Evolutionary conservation across 2,797 vertebrate genomes (phyloP).

Genomic region (Hylomyscus alleni): DNA sequence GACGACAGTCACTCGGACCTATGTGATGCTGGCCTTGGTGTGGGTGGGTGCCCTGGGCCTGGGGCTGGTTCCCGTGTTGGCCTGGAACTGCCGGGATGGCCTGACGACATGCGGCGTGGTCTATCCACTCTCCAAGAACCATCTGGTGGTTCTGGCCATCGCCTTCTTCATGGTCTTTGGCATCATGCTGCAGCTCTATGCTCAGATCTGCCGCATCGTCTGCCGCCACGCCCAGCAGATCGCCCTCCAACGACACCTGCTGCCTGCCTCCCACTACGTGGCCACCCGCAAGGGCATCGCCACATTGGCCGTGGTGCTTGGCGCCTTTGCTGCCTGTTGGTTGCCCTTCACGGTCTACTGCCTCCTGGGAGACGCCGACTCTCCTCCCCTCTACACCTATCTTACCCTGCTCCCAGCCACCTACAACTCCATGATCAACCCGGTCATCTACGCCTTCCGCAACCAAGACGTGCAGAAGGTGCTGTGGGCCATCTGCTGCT

Average conservation of each 20-base stretch:
- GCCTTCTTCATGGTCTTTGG: conserved; percentile 94
- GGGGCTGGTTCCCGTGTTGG: conserved; percentile 93
- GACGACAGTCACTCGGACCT: conserved; percentile 92
- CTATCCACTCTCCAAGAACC: conserved; percentile 92
- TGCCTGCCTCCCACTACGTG: conserved; percentile 91
- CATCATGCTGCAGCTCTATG: conserved; percentile 95
- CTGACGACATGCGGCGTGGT: conserved; percentile 92
- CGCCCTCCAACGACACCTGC: conserved; percentile 95
- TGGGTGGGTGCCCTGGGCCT: conserved; percentile 92
- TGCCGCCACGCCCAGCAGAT: conserved; percentile 96
- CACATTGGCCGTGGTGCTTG: conserved; percentile 93
- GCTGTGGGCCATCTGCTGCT: conserved; percentile 93
- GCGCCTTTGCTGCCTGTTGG: conserved; percentile 96
- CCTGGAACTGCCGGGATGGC: conserved; percentile 95
- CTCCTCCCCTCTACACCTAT: conserved; percentile 93
- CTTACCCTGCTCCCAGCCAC: conserved; percentile 95
- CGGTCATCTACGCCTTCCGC: conserved; percentile 96
- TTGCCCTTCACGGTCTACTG: conserved; percentile 96
- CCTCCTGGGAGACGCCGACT: conserved; percentile 93
- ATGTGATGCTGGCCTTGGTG: conserved; percentile 92
- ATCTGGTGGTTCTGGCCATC: conserved; percentile 93
- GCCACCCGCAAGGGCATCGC: conserved; percentile 94
- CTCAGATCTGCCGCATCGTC: conserved; percentile 94
- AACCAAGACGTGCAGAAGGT: conserved; percentile 97
- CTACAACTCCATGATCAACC: conserved; percentile 96